phyloP scores from a whole-genome alignment of 2,888 invertebrate species.

The Drosophila anomalipes region DNA sequence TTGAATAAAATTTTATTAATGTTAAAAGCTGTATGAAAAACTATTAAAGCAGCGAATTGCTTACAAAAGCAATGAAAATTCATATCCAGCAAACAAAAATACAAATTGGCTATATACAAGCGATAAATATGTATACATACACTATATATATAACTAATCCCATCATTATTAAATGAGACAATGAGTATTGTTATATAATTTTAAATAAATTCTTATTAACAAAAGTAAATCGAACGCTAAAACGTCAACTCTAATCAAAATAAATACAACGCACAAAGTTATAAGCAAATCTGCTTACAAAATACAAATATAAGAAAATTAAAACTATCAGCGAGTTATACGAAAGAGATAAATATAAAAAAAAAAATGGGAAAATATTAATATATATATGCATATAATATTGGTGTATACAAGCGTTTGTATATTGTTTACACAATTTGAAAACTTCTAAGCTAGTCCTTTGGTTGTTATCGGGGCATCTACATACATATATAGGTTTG shows the following conservation, averaged over 20 bases:
- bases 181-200: constrained; percentile 77
- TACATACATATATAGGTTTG: constrained; percentile 4
- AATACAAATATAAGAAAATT: constrained; percentile 47
- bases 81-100: constrained; percentile 62
- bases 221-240: constrained; percentile 47
- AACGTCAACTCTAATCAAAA: constrained; percentile 55
- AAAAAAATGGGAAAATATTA: constrained; percentile 20
- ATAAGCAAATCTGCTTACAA: constrained; percentile 75
- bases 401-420: constrained; percentile 28
- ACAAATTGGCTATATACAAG: constrained; percentile 69
- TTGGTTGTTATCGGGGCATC: constrained; percentile 51
- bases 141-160: constrained; percentile 44
- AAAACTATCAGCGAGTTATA: constrained; percentile 25
- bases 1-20: constrained; percentile 78
- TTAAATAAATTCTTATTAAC: constrained; percentile 57
- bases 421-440: constrained; percentile 30
- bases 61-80: constrained; percentile 64
- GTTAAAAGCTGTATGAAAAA: constrained; percentile 58
- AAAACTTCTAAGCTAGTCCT: constrained; percentile 56
- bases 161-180: constrained; percentile 49
- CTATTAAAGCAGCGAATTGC: constrained; percentile 32
- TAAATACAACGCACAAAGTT: constrained; percentile 73
- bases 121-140: constrained; percentile 35
- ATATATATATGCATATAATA: background rate
- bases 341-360: constrained; percentile 12